Conservation (phyloP, 37 sponge, comb jelly and placozoan species). For the Chondrosia reniformis region DNA sequence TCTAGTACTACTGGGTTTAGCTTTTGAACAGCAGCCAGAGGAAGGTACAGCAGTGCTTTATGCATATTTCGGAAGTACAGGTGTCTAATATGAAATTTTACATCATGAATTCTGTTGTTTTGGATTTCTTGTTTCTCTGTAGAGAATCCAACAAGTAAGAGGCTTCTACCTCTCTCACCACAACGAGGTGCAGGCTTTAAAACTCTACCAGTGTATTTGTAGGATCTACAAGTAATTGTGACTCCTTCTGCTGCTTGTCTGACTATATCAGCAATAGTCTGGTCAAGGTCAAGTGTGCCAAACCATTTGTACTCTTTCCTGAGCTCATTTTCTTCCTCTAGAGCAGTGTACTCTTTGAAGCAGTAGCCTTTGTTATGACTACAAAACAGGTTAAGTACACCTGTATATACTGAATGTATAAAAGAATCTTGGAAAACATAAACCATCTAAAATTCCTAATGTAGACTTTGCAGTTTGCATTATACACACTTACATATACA, state of each 20-base stretch:
- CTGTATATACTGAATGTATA: too few relatives aligned
- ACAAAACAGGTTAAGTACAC: too few relatives aligned
- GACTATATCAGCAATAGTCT: neutral
- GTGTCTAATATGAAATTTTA: constrained; percentile 21
- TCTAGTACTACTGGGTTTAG: constrained; percentile 14
- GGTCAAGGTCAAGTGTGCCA: too few relatives aligned
- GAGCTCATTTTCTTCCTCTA: too few relatives aligned
- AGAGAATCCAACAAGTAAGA: neutral
- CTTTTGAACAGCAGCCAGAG: neutral
- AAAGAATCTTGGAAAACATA: too few relatives aligned
- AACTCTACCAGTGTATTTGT: neutral
- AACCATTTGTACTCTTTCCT: too few relatives aligned
- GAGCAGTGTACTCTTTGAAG: too few relatives aligned
- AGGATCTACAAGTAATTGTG: neutral
- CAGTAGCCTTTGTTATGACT: too few relatives aligned
- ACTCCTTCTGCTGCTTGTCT: constrained; percentile 5
- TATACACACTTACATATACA: too few relatives aligned
- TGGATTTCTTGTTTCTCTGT: neutral
- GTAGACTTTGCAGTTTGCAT: too few relatives aligned
- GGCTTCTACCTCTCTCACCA: neutral
- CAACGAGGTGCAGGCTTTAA: neutral
- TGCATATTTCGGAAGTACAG: constrained; percentile 38
- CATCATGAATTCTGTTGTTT: neutral
- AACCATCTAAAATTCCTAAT: too few relatives aligned
- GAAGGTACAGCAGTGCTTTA: constrained; percentile 18